These are phyloP conservation scores for Pseudopipra pipra DNA, from an alignment of 2,113 vertebrate species.

Conservation along the genomic window DNA sequence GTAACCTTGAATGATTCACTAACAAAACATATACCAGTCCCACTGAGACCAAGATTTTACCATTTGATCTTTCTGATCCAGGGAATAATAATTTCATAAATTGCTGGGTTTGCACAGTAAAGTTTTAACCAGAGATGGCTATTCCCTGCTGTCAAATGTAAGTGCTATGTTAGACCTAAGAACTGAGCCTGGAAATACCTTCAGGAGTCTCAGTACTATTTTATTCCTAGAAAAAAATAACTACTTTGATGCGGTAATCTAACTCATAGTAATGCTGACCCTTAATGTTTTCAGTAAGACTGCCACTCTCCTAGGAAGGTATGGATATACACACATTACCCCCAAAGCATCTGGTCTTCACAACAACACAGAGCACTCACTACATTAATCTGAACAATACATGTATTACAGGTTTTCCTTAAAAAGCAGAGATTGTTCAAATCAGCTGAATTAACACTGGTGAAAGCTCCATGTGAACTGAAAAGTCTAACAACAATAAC, in stretches of 20 bases:
- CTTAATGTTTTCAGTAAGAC: background rate
- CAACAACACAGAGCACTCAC: background rate
- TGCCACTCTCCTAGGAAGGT: background rate
- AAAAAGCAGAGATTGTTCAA: background rate
- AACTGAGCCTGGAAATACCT: background rate
- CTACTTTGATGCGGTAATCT: background rate
- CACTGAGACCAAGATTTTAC: background rate
- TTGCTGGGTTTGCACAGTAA: background rate
- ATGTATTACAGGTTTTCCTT: background rate
- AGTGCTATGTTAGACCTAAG: background rate
- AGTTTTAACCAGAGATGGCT: background rate
- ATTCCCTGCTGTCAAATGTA: background rate
- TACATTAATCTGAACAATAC: background rate
- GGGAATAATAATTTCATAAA: background rate
- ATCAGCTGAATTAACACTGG: background rate
- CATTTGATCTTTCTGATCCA: background rate
- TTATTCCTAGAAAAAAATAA: background rate
- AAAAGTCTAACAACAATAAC: background rate
- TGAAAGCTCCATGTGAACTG: background rate
- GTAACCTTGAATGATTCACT: background rate
- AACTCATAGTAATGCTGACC: background rate
- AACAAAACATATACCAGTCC: background rate
- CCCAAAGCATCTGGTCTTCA: background rate
- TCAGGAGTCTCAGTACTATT: background rate
- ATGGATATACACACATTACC: background rate